These are phyloP conservation scores for Rhogogaster chlorosoma DNA, from an alignment of 2,888 invertebrate species.

Conservation along the genomic window DNA sequence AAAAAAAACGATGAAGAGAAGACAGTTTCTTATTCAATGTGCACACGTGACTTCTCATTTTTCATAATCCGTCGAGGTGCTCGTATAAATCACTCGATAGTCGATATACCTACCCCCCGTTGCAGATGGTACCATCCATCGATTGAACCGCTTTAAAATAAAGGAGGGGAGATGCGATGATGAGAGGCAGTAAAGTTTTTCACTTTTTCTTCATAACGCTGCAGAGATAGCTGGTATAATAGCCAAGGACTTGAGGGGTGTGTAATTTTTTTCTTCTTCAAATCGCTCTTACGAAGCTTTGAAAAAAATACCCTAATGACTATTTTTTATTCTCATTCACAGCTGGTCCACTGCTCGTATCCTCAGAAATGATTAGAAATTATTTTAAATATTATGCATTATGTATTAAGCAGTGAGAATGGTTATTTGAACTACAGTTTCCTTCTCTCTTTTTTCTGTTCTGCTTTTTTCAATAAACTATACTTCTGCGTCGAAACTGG, in stretches of 20 bases:
- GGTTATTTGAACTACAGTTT: neutral
- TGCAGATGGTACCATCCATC: conserved; percentile 4
- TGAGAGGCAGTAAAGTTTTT: neutral
- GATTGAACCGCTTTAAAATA: conserved; percentile 2
- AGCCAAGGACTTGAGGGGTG: neutral
- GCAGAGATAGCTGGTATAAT: neutral
- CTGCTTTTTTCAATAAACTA: neutral
- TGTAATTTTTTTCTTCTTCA: too few species aligned
- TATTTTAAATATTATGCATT: too few species aligned
- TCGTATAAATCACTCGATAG: conserved; percentile 14
- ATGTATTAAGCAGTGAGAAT: too few species aligned
- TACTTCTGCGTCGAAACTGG: neutral
- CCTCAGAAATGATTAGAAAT: too few species aligned
- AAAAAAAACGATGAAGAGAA: neutral
- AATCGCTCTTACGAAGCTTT: too few species aligned
- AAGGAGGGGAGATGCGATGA: neutral
- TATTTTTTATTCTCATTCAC: too few species aligned
- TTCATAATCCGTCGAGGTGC: conserved; percentile 50
- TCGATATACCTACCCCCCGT: neutral
- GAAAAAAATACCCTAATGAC: too few species aligned
- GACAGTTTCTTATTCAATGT: conserved; percentile 31
- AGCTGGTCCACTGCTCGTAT: too few species aligned
- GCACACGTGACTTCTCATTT: conserved; percentile 46
- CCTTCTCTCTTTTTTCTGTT: neutral
- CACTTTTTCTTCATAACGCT: neutral